A percentile compares a stretch with the other conserved stretches of the same genome.
Conservation (phyloP, 2,113 vertebrate species). For the Polypterus senegalus region DNA sequence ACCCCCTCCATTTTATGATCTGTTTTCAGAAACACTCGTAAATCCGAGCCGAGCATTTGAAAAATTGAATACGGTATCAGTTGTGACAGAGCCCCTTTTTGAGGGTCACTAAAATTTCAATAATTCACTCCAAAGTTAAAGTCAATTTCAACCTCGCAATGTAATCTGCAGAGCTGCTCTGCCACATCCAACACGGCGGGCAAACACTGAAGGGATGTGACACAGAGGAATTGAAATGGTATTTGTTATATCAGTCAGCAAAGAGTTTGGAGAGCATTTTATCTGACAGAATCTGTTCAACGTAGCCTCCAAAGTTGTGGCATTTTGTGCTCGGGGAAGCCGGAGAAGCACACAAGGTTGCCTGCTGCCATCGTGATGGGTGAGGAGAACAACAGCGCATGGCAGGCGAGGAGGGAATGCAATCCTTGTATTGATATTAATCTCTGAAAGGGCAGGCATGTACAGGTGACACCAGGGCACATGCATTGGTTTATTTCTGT, state of each 20-base stretch:
- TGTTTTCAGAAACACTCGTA: no score
- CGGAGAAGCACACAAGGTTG: background rate
- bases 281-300: constrained; percentile 48
- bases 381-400: background rate
- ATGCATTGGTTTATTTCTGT: background rate
- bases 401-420: background rate
- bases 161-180: constrained; percentile 66
- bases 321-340: constrained; percentile 7
- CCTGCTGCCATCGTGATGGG: background rate
- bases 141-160: constrained; percentile 62
- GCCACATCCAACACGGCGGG: constrained; percentile 60
- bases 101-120: constrained; percentile 73
- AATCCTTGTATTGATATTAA: background rate
- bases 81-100: constrained; percentile 61
- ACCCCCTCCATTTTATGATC: no score
- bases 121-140: constrained; percentile 72
- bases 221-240: constrained; percentile 71
- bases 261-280: constrained; percentile 49
- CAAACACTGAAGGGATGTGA: constrained; percentile 63
- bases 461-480: background rate
- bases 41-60: constrained; percentile 45
- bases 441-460: background rate
- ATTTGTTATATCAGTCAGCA: constrained; percentile 68
- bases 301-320: constrained; percentile 7
- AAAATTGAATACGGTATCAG: constrained; percentile 56